Percentiles rank a stretch among this genome's conserved stretches.
Conservation (phyloP, 2,113 vertebrate species). For the Potamarius usumacintae region DNA sequence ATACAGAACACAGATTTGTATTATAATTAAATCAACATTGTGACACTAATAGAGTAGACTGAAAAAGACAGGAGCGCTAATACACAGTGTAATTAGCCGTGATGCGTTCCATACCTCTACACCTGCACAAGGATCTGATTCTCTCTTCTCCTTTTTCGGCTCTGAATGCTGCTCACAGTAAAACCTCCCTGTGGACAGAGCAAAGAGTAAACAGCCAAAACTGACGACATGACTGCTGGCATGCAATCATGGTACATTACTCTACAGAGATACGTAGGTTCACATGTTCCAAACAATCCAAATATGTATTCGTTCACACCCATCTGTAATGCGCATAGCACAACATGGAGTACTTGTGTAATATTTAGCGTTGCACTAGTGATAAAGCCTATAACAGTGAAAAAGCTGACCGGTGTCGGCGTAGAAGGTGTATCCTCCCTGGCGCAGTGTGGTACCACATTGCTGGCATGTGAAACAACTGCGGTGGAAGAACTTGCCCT, state of each 20-base stretch:
- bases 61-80: slow-evolving; percentile 10
- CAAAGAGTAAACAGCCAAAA: slow-evolving; percentile 28
- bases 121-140: slow-evolving; percentile 36
- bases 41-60: not conserved
- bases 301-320: not conserved
- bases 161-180: slow-evolving; percentile 75
- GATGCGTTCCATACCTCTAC: slow-evolving; percentile 55
- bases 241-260: slow-evolving; percentile 5
- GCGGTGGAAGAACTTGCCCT: slow-evolving; percentile 90
- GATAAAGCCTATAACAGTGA: not conserved
- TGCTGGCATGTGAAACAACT: slow-evolving; percentile 83
- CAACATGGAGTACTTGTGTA: not conserved
- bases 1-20: not conserved
- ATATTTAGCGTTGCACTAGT: not conserved
- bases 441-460: slow-evolving; percentile 81
- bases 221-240: slow-evolving; percentile 2
- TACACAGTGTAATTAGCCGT: slow-evolving; percentile 15
- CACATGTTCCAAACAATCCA: not conserved
- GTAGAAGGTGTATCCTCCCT: slow-evolving; percentile 80
- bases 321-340: not conserved
- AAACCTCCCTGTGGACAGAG: slow-evolving; percentile 69
- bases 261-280: not conserved
- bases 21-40: not conserved
- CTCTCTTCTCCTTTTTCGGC: slow-evolving; percentile 54
- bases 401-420: slow-evolving; percentile 75